Conservation (phyloP, 2,797 vertebrate species). For the Sebastes melanostomus region DNA sequence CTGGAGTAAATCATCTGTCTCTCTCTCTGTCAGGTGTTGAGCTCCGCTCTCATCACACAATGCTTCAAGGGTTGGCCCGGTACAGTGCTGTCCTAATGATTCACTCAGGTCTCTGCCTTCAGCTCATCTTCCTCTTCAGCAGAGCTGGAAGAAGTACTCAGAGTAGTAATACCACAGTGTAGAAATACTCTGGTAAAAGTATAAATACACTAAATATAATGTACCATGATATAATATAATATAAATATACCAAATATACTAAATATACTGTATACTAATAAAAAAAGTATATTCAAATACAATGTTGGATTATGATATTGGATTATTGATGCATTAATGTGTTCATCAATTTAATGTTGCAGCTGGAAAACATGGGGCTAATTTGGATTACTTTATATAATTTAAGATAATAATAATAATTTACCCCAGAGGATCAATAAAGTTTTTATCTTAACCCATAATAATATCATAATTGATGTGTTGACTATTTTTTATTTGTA, state of each 20-base stretch:
- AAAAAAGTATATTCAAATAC: no score
- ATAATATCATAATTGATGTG: neutral
- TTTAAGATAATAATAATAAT: neutral
- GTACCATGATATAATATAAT: no score
- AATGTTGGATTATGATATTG: no score
- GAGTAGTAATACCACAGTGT: neutral
- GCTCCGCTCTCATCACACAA: constrained; percentile 59
- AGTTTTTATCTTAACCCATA: neutral
- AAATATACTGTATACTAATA: no score
- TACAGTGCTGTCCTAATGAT: constrained; percentile 60
- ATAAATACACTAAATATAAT: no score
- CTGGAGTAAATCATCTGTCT: constrained; percentile 76
- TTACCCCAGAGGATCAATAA: neutral
- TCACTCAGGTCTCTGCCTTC: constrained; percentile 41
- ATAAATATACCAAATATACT: no score
- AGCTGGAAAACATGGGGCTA: neutral
- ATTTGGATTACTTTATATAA: neutral
- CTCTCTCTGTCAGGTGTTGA: constrained; percentile 73
- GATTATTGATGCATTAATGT: neutral
- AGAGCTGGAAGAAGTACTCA: neutral
- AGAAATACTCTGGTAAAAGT: neutral
- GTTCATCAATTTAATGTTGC: neutral
- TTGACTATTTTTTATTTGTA: neutral
- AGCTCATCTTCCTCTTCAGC: constrained; percentile 33
- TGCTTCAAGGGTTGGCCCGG: constrained; percentile 58